These are phyloP conservation scores for Geophilus truncorum DNA, from an alignment of 2,888 invertebrate genomes.

Conservation along the genomic window DNA sequence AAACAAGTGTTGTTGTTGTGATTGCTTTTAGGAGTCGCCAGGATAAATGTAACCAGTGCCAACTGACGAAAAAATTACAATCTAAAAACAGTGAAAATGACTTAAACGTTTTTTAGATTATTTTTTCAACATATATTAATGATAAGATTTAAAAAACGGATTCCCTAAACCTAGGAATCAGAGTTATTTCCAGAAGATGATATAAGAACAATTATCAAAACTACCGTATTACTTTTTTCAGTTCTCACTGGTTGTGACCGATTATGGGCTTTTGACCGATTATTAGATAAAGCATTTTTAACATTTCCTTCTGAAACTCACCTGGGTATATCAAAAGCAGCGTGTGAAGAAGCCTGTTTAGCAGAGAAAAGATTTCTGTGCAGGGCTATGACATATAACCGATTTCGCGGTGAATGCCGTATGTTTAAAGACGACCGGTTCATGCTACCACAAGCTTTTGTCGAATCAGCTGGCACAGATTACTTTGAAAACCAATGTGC, in stretches of 20 bases:
- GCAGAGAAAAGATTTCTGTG: slow-evolving; percentile 50
- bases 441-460: slow-evolving; percentile 56
- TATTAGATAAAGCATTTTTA: neutral
- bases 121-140: no score
- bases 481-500: slow-evolving; percentile 56
- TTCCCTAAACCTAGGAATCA: no score
- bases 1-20: no score
- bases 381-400: slow-evolving; percentile 57
- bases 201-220: no score
- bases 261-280: neutral
- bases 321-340: neutral
- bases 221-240: neutral
- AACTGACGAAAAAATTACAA: no score
- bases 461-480: slow-evolving; percentile 47
- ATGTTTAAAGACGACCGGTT: slow-evolving; percentile 68
- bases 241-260: neutral
- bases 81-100: no score
- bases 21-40: no score
- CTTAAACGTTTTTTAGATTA: no score
- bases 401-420: slow-evolving; percentile 53
- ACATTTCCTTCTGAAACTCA: neutral
- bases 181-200: no score
- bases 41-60: no score
- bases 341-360: neutral
- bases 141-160: no score